These are phyloP conservation scores for Protonemura montana DNA, from an alignment of 2,888 invertebrate genomes.

Conservation along the genomic window DNA sequence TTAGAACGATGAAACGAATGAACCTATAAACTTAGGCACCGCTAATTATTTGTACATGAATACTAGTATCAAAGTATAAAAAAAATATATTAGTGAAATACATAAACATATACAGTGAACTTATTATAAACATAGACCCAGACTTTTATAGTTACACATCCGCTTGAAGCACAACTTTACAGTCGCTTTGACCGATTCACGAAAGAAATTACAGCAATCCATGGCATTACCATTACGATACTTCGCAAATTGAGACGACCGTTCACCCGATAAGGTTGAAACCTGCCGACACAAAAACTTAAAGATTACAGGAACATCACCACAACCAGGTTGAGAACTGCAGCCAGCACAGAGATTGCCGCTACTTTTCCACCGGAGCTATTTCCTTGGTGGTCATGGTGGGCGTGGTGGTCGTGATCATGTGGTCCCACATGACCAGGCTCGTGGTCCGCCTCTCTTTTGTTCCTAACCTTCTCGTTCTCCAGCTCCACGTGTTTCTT, in stretches of 20 bases:
- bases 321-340: slow-evolving; percentile 15
- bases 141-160: slow-evolving; percentile 4
- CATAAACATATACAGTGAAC: slow-evolving; percentile 2
- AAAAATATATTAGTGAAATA: not conserved
- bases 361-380: not conserved
- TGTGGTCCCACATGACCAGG: slow-evolving; percentile 52
- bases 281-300: not conserved
- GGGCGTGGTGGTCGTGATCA: slow-evolving; percentile 43
- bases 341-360: not conserved
- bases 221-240: not conserved
- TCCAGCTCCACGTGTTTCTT: too few species aligned
- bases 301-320: slow-evolving; percentile 16
- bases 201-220: not conserved
- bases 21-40: not conserved
- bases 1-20: too few species aligned
- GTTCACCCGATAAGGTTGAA: too few species aligned
- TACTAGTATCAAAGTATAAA: not conserved
- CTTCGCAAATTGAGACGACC: not conserved
- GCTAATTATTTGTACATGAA: not conserved
- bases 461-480: slow-evolving; percentile 44
- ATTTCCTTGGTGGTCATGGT: slow-evolving; percentile 38
- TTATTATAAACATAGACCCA: not conserved
- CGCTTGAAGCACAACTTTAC: not conserved
- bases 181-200: too few species aligned
- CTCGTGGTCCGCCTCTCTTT: slow-evolving; percentile 51